Percentiles rank a stretch among this genome's conserved stretches.
Conservation (phyloP, 92 coral and sea anemone species). For the Chrysogorgia sp. region DNA sequence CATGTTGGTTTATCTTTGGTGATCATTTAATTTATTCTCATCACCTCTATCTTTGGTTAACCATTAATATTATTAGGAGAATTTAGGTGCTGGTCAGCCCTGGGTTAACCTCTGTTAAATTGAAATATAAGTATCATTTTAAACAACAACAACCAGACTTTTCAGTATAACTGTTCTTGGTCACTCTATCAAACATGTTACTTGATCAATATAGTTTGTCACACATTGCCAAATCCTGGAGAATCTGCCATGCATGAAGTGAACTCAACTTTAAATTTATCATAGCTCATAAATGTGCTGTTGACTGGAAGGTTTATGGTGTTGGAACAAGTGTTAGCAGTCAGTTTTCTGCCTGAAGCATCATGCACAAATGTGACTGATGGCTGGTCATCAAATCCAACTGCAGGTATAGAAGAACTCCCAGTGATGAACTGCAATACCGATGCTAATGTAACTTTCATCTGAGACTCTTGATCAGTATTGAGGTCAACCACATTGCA, state of each 20-base stretch:
- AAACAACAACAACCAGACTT: too few relatives aligned
- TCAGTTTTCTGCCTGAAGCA: slow-evolving; percentile 36
- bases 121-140: too few relatives aligned
- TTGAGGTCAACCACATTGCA: slow-evolving; percentile 30
- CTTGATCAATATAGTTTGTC: neutral
- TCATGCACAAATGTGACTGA: slow-evolving; percentile 43
- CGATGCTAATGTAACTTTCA: slow-evolving; percentile 38
- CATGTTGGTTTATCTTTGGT: too few relatives aligned
- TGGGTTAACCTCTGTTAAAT: too few relatives aligned
- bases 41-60: too few relatives aligned
- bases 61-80: too few relatives aligned
- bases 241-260: slow-evolving; percentile 33
- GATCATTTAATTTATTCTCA: too few relatives aligned
- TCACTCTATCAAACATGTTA: too few relatives aligned
- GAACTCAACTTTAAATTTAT: slow-evolving; percentile 22
- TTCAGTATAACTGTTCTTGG: too few relatives aligned
- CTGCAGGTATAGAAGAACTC: slow-evolving; percentile 40
- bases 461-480: slow-evolving; percentile 29
- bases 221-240: slow-evolving; percentile 41
- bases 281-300: slow-evolving; percentile 25
- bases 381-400: slow-evolving; percentile 44
- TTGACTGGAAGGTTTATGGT: slow-evolving; percentile 31
- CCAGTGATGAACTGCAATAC: slow-evolving; percentile 48
- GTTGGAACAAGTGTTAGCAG: slow-evolving; percentile 45
- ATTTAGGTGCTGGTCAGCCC: too few relatives aligned